phyloP scores from a whole-genome alignment of 2,888 invertebrate genomes.

The Selenia dentaria region DNA sequence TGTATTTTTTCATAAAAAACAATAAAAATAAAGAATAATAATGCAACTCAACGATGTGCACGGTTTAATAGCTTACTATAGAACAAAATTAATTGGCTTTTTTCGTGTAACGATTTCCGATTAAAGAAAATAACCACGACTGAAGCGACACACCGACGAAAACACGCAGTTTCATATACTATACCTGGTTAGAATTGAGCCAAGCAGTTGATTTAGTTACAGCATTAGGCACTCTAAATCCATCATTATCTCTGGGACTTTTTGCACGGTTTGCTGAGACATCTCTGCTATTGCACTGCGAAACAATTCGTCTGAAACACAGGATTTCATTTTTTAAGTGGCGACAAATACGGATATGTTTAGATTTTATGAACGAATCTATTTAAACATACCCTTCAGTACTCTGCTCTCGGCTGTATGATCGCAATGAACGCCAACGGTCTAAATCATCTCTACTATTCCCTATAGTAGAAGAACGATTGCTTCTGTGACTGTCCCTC shows the following conservation, averaged over 20 bases:
- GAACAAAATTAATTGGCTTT: too few relatives aligned
- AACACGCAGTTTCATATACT: too few relatives aligned
- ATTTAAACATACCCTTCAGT: constrained; percentile 64
- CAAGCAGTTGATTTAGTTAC: constrained; percentile 59
- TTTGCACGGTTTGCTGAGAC: constrained; percentile 64
- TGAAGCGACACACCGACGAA: too few relatives aligned
- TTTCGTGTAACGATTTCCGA: too few relatives aligned
- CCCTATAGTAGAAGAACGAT: constrained; percentile 74
- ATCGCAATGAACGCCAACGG: constrained; percentile 74
- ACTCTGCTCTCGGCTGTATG: constrained; percentile 79
- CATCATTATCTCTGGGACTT: constrained; percentile 74
- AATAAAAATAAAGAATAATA: too few relatives aligned
- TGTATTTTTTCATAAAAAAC: too few relatives aligned
- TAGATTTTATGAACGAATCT: not conserved
- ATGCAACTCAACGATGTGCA: too few relatives aligned
- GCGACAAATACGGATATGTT: too few relatives aligned
- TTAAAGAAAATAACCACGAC: too few relatives aligned
- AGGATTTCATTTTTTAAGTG: too few relatives aligned
- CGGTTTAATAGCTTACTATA: too few relatives aligned
- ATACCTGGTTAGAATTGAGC: constrained; percentile 65
- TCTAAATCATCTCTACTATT: constrained; percentile 78
- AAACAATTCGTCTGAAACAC: constrained; percentile 69
- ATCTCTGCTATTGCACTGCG: constrained; percentile 78
- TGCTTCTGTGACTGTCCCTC: constrained; percentile 73
- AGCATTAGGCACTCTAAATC: constrained; percentile 68